A percentile compares a stretch with the other conserved stretches of the same genome.
These are phyloP conservation scores for Melanogrammus aeglefinus DNA, from an alignment of 2,797 vertebrate genomes.

Conservation along the genomic window DNA sequence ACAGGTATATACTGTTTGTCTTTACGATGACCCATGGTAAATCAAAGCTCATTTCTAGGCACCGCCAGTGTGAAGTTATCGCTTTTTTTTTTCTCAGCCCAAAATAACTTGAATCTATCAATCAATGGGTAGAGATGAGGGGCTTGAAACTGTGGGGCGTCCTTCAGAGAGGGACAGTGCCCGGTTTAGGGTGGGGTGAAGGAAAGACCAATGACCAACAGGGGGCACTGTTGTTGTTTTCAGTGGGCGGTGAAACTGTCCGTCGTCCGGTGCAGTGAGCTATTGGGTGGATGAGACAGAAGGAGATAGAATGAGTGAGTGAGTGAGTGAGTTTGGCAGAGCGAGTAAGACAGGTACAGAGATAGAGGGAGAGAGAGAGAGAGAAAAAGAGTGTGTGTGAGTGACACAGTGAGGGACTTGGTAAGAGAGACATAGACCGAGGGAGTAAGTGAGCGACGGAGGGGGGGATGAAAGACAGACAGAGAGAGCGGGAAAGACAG, in stretches of 20 bases:
- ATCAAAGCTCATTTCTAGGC: conserved; percentile 63
- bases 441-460: too few relatives aligned
- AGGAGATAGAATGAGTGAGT: conserved; percentile 40
- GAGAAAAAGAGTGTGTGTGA: not conserved
- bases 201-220: conserved; percentile 59
- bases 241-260: conserved; percentile 32
- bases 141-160: conserved; percentile 58
- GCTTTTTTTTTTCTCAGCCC: conserved; percentile 36
- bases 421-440: too few relatives aligned
- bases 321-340: not conserved
- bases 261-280: conserved; percentile 33
- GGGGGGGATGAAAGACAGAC: not conserved
- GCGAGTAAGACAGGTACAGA: conserved; percentile 22
- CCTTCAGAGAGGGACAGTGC: conserved; percentile 51
- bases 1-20: not conserved
- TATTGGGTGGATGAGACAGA: conserved; percentile 53
- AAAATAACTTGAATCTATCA: conserved; percentile 57
- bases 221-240: conserved; percentile 80
- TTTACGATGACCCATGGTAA: conserved; percentile 66
- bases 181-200: conserved; percentile 19
- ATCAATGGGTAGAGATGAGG: conserved; percentile 65
- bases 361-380: conserved; percentile 18
- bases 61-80: conserved; percentile 25
- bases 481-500: not conserved
- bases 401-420: not conserved